phyloP scores from a whole-genome alignment of 2,113 vertebrate genomes.

The Xiphorhynchus elegans region DNA sequence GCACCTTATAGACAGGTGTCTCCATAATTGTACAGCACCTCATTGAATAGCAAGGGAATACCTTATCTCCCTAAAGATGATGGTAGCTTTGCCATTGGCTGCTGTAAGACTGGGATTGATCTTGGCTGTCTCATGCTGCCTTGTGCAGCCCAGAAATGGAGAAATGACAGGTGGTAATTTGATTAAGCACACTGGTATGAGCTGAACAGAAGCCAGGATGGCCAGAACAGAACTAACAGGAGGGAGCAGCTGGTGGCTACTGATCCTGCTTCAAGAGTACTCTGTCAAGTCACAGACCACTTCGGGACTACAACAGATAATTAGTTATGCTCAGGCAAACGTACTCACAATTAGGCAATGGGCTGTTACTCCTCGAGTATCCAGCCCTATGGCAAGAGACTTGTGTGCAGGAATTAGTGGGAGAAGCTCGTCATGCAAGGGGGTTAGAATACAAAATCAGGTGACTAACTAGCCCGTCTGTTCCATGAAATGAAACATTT shows the following conservation, averaged over 20 bases:
- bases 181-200: background rate
- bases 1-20: background rate
- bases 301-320: background rate
- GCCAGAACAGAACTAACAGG: background rate
- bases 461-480: background rate
- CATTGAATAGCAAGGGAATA: background rate
- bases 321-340: background rate
- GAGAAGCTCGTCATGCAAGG: background rate
- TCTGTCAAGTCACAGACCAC: constrained; percentile 15
- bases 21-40: background rate
- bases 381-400: background rate
- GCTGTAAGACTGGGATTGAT: background rate
- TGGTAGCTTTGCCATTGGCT: background rate
- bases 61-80: background rate
- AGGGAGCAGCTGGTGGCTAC: constrained; percentile 14
- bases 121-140: background rate
- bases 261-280: background rate
- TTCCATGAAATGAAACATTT: background rate
- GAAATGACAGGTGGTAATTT: background rate
- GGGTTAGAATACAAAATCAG: background rate
- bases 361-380: background rate
- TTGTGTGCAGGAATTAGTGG: background rate
- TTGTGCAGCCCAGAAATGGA: background rate
- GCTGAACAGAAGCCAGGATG: background rate
- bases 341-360: background rate